Percentiles rank a stretch among this genome's conserved stretches.
Evolutionary conservation across 2,113 vertebrate species (phyloP).

Genomic region (Phylloscopus trochilus): DNA sequence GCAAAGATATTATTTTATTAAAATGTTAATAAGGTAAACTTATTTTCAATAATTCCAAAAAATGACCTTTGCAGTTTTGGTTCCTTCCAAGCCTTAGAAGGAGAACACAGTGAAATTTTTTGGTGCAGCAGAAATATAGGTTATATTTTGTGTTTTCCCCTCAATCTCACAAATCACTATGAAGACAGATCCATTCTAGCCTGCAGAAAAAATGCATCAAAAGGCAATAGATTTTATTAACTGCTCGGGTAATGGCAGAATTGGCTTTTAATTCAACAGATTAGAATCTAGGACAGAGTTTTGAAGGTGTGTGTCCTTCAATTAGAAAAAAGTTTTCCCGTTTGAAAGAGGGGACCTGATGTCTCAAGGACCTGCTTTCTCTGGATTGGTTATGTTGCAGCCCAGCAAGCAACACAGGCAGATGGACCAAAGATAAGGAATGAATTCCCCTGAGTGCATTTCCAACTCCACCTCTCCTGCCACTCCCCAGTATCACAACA

Average conservation of each 20-base stretch:
- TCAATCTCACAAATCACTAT: conserved; percentile 69
- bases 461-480: conserved; percentile 10
- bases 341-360: not conserved
- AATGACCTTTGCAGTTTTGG: conserved; percentile 33
- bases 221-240: conserved; percentile 75
- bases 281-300: not conserved
- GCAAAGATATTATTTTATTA: conserved; percentile 68
- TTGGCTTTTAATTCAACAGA: conserved; percentile 5
- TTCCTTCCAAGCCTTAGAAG: conserved; percentile 4
- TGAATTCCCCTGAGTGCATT: not conserved
- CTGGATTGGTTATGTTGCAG: not conserved
- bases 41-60: conserved; percentile 70
- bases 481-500: not conserved
- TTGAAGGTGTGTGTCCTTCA: not conserved
- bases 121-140: conserved; percentile 27
- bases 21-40: conserved; percentile 74
- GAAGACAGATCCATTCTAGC: conserved; percentile 71
- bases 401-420: not conserved
- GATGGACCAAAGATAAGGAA: not conserved
- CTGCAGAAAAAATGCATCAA: conserved; percentile 68
- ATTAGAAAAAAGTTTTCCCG: conserved; percentile 13
- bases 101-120: not conserved
- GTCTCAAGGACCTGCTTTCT: not conserved
- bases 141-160: conserved; percentile 57
- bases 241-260: conserved; percentile 55